Evolutionary conservation across 1,140 invertebrate species (phyloP).

Genomic region (Akabosia matsudoensis): DNA sequence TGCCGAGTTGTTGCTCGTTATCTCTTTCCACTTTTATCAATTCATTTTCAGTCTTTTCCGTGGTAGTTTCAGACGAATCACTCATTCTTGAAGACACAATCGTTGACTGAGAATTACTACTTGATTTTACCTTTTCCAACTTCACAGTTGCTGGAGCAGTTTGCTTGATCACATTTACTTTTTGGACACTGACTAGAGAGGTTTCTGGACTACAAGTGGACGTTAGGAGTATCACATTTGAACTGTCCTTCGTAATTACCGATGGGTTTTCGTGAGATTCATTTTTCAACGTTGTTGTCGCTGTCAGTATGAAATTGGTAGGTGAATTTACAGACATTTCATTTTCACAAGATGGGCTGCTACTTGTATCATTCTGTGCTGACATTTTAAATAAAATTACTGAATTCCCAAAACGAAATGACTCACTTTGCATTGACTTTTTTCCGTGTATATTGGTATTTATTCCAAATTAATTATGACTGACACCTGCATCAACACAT

Average conservation of each 20-base stretch:
- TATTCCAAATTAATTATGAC: background rate
- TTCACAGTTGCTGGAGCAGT: background rate
- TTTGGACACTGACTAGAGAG: background rate
- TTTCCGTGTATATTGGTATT: no score
- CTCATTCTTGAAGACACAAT: background rate
- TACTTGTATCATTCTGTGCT: no score
- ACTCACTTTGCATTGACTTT: no score
- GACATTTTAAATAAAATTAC: no score
- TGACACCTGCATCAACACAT: background rate
- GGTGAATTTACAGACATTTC: no score
- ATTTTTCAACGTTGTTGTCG: no score
- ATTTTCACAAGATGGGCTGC: no score
- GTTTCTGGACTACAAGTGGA: background rate
- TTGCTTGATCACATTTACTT: background rate
- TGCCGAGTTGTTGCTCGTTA: no score
- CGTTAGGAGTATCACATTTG: background rate
- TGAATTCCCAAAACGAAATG: no score
- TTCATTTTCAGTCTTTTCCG: background rate
- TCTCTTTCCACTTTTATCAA: background rate
- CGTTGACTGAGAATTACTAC: background rate
- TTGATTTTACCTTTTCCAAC: background rate
- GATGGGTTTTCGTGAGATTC: background rate
- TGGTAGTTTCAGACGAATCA: background rate
- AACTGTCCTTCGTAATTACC: background rate
- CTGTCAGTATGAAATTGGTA: no score